phyloP scores from a whole-genome alignment of 2,888 invertebrate species.

The Himalopsyche japonica region DNA sequence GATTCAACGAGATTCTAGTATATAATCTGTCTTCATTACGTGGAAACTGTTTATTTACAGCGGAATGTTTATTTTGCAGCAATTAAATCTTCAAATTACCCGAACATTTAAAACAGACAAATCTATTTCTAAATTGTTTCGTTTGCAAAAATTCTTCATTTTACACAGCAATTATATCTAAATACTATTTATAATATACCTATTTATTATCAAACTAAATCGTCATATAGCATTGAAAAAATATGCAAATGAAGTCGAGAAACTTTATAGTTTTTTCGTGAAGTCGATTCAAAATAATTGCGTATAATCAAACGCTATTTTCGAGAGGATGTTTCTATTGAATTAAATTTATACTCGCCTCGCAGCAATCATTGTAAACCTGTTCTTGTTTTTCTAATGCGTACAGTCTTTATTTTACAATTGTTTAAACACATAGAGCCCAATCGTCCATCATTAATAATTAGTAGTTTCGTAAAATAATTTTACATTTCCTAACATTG shows the following conservation, averaged over 20 bases:
- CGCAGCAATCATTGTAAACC: background rate
- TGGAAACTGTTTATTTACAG: too few relatives aligned
- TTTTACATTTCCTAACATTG: background rate
- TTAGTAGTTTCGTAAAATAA: background rate
- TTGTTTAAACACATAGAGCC: background rate
- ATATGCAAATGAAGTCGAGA: background rate
- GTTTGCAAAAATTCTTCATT: background rate
- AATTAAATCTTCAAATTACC: too few relatives aligned
- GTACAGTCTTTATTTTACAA: background rate
- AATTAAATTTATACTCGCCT: background rate
- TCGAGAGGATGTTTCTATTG: background rate
- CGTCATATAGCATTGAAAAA: background rate
- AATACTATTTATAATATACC: background rate
- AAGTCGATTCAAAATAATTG: background rate
- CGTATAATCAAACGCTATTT: background rate
- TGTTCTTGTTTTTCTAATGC: background rate
- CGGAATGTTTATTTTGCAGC: too few relatives aligned
- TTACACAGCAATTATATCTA: background rate
- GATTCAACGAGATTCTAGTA: too few relatives aligned
- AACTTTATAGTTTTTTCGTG: background rate
- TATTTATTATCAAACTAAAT: background rate
- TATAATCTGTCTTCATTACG: too few relatives aligned
- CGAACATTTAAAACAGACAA: background rate
- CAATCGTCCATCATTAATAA: background rate
- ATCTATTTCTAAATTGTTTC: background rate